Evolutionary conservation across 1,140 invertebrate genomes (phyloP).

Genomic region (Drosophila micromelanica): DNA sequence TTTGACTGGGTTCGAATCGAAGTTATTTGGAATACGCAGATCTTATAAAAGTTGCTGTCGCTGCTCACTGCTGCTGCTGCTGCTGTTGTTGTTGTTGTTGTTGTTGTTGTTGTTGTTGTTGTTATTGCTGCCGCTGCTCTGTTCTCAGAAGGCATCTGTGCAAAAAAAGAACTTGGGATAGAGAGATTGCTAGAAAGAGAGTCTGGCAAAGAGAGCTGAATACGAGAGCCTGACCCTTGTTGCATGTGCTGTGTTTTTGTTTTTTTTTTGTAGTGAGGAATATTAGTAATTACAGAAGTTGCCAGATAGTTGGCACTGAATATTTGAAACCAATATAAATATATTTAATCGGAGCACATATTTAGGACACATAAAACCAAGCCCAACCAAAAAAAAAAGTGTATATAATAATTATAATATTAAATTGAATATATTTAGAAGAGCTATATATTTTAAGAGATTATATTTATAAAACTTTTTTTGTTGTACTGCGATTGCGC

Average conservation of each 20-base stretch:
- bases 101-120: slow-evolving; percentile 25
- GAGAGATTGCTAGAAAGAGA: background rate
- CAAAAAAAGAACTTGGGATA: slow-evolving; percentile 12
- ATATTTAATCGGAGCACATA: too few relatives aligned
- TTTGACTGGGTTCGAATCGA: slow-evolving; percentile 77
- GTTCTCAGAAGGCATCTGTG: slow-evolving; percentile 48
- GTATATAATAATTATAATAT: background rate
- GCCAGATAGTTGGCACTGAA: slow-evolving; percentile 45
- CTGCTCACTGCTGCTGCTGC: slow-evolving; percentile 25
- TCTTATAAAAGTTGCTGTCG: slow-evolving; percentile 46
- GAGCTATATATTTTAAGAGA: background rate
- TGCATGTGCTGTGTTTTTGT: slow-evolving; percentile 50
- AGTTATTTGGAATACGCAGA: slow-evolving; percentile 54
- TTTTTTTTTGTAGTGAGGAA: slow-evolving; percentile 42
- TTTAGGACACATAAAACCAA: too few relatives aligned
- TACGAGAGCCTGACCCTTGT: slow-evolving; percentile 45
- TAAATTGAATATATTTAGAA: background rate
- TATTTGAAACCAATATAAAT: too few relatives aligned
- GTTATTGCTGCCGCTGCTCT: slow-evolving; percentile 6
- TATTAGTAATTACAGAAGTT: slow-evolving; percentile 23
- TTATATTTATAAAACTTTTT: background rate
- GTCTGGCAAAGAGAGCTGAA: slow-evolving; percentile 16
- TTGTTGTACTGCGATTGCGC: slow-evolving; percentile 3
- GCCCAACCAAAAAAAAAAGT: too few relatives aligned
- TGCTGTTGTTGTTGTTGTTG: slow-evolving; percentile 2